Conservation (phyloP, 2,113 vertebrate species). For the Microcebus griseorufus region DNA sequence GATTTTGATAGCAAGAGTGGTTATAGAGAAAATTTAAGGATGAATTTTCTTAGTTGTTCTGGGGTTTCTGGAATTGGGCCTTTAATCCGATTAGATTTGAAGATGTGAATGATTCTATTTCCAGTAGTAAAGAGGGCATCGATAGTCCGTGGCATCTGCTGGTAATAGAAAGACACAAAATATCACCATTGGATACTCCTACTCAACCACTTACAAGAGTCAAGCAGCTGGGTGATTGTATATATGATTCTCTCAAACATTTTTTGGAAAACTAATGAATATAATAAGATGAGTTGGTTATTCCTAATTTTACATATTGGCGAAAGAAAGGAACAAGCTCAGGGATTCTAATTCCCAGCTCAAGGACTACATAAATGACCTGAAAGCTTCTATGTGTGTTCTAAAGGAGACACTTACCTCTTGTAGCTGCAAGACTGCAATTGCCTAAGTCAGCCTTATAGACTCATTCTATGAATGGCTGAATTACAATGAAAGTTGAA, state of each 20-base stretch:
- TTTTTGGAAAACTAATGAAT: neutral
- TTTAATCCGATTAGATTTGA: neutral
- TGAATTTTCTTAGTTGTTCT: neutral
- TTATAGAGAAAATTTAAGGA: neutral
- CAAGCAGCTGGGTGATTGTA: neutral
- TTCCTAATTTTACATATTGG: neutral
- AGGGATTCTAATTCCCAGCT: neutral
- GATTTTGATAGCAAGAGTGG: neutral
- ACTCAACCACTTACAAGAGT: neutral
- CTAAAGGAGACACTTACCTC: neutral
- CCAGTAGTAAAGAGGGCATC: too few relatives aligned
- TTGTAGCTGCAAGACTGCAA: neutral
- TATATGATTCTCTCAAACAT: neutral
- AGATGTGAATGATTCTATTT: neutral
- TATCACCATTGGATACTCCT: neutral
- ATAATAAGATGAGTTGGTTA: neutral
- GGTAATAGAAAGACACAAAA: neutral
- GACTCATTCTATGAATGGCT: neutral
- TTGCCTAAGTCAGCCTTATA: neutral
- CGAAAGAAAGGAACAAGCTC: neutral
- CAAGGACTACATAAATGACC: neutral
- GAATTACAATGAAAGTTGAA: neutral
- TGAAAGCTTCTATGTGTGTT: neutral
- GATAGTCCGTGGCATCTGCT: neutral
- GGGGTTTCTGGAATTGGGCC: neutral